Base-by-base conservation (phyloP, 2,797 vertebrate genomes). In the Chelonia mydas region DNA sequence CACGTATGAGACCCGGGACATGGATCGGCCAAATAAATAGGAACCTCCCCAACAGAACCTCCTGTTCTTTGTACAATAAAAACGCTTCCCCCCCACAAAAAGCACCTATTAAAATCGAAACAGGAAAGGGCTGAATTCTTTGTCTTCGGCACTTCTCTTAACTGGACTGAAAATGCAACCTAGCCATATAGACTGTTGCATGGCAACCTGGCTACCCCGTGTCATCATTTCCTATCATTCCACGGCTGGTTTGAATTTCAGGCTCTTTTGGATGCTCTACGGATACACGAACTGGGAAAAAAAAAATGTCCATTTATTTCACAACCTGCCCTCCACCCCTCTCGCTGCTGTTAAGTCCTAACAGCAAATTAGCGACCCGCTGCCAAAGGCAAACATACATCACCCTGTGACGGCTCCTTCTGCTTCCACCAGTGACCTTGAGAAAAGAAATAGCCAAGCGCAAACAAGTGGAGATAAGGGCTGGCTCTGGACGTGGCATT, bases 381-480 rank as follows among this genome's bases (percentile, higher is more conserved):
- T 92, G 94, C 92, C 95, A 93, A 95, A 94, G 90, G 82, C 88
- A 93, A 72, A 83, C 86, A 94, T 51, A 51, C 76, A 12, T 96
- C 95, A 49, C 16, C 72, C 86, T 0, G 2, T 81, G 92, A 91
- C 3, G 1, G 65, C 84, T 95, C 96, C 94, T 93, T 65, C 94
- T 96, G 94, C 94, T 96, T 94, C 93, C 80, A 37, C 72, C 61
- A 3, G 0, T 74, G 94, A 97, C 94, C 96, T 97, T 96, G 92
- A 78, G 83, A 96, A 97, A 90, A 37, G 65, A 86, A 95, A 83
- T 3, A 95, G 86, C 65, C 86, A 25, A 12, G 31, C 0, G 65
- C 92, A 95, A 96, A 96, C 88, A 97, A 16, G 3, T 5, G 77
- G 94, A 93, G 96, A 96, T 96, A 96, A 96, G 91, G 83, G 68